A percentile compares a stretch with the other conserved stretches of the same genome.
phyloP scores from a whole-genome alignment of 1,140 invertebrate species.

The Ips nitidus region DNA sequence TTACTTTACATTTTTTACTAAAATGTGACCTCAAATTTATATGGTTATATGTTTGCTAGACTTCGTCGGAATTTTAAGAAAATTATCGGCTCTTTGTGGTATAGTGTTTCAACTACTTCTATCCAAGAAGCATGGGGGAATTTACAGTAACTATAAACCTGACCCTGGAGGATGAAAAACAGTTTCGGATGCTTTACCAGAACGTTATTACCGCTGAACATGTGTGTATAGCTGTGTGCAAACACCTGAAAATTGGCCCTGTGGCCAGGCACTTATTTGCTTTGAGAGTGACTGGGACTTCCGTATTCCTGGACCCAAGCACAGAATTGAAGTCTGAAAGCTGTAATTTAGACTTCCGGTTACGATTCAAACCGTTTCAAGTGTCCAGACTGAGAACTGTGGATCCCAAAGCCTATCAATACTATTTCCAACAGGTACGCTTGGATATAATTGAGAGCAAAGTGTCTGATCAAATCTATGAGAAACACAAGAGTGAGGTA shows the following conservation, averaged over 20 bases:
- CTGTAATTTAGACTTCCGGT: constrained; percentile 69
- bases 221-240: constrained; percentile 69
- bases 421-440: constrained; percentile 82
- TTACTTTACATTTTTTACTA: no score
- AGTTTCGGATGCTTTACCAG: constrained; percentile 48
- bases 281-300: constrained; percentile 61
- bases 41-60: no score
- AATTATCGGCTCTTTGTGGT: no score
- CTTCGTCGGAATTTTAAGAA: no score
- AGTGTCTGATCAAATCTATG: constrained; percentile 75
- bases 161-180: constrained; percentile 50
- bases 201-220: constrained; percentile 63
- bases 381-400: constrained; percentile 65
- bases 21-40: no score
- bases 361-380: constrained; percentile 73
- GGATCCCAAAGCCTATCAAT: constrained; percentile 76
- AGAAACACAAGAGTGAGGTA: constrained; percentile 71
- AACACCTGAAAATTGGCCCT: constrained; percentile 69
- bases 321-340: constrained; percentile 56
- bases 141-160: constrained; percentile 41
- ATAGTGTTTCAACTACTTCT: no score
- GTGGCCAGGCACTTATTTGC: constrained; percentile 76
- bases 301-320: constrained; percentile 67
- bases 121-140: no score
- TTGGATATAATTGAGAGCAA: constrained; percentile 77